phyloP scores from a whole-genome alignment of 2,888 invertebrate genomes.

The Tenthredo notha region DNA sequence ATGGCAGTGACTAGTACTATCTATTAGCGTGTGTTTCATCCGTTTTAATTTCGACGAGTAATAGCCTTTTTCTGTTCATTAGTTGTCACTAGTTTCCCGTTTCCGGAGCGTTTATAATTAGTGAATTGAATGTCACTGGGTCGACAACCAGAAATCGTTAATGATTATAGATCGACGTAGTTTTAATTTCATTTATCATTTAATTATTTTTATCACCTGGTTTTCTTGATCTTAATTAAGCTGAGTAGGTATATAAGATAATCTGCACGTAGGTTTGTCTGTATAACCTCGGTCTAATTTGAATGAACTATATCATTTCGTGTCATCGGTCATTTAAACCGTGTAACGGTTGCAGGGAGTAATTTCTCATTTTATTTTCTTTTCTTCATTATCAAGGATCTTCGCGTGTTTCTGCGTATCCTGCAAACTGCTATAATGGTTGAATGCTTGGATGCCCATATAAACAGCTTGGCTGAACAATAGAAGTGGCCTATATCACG shows the following conservation, averaged over 20 bases:
- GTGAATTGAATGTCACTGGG: slow-evolving; percentile 33
- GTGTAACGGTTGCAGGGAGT: slow-evolving; percentile 36
- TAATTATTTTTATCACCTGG: not conserved
- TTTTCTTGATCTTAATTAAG: not conserved
- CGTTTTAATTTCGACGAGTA: slow-evolving; percentile 21
- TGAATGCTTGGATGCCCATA: slow-evolving; percentile 43
- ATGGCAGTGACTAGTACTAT: slow-evolving; percentile 36
- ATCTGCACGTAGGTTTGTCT: not conserved
- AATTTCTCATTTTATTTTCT: slow-evolving; percentile 8
- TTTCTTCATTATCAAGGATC: slow-evolving; percentile 15
- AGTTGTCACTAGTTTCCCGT: not conserved
- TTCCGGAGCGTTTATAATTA: not conserved
- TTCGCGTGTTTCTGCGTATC: slow-evolving; percentile 29
- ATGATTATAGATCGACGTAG: not conserved
- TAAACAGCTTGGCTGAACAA: slow-evolving; percentile 25
- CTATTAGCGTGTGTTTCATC: not conserved
- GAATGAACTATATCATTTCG: slow-evolving; percentile 14
- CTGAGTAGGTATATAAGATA: not conserved
- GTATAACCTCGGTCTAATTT: not conserved
- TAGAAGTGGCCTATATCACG: slow-evolving; percentile 44
- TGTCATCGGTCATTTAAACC: slow-evolving; percentile 40
- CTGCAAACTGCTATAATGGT: slow-evolving; percentile 27
- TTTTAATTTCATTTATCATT: not conserved
- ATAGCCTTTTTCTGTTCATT: slow-evolving; percentile 30
- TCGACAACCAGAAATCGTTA: not conserved